These are phyloP conservation scores for Maniola jurtina DNA, from an alignment of 1,140 invertebrate species.

Conservation along the genomic window DNA sequence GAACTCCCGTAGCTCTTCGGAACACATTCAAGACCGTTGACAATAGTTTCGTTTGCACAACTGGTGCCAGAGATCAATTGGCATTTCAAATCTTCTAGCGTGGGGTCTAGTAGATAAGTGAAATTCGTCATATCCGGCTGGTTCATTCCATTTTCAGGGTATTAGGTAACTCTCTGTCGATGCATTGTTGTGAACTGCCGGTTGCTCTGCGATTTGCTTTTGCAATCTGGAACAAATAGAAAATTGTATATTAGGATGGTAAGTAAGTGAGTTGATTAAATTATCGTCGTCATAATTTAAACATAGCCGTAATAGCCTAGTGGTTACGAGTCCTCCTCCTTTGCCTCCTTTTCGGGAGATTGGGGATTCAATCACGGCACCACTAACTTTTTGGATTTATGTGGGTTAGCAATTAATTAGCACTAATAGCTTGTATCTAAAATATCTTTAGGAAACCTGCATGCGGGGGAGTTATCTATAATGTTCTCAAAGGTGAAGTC, in stretches of 20 bases:
- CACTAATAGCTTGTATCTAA: no score
- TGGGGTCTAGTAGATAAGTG: slow-evolving; percentile 43
- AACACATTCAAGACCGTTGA: slow-evolving; percentile 53
- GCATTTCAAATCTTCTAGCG: slow-evolving; percentile 56
- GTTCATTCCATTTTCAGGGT: slow-evolving; percentile 38
- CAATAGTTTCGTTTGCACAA: slow-evolving; percentile 42
- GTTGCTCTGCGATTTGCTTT: slow-evolving; percentile 17
- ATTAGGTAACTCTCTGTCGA: slow-evolving; percentile 51
- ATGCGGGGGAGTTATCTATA: no score
- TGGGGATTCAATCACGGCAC: no score
- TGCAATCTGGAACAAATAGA: slow-evolving; percentile 39
- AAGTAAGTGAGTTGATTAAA: no score
- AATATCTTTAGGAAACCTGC: no score
- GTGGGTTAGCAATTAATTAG: no score
- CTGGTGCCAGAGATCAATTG: slow-evolving; percentile 41
- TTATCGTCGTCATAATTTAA: no score
- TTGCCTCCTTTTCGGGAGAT: no score
- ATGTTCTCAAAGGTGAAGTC: no score
- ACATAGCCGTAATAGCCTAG: no score
- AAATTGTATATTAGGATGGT: background rate
- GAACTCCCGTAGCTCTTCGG: slow-evolving; percentile 21
- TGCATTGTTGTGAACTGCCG: slow-evolving; percentile 35
- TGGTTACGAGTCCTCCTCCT: no score
- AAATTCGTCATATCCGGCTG: slow-evolving; percentile 54
- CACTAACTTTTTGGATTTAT: no score